Evolutionary conservation across 2,888 invertebrate genomes (phyloP), one percentile per base, ranked within the genome.

Genomic region (Reticulitermes lucifugus): DNA sequence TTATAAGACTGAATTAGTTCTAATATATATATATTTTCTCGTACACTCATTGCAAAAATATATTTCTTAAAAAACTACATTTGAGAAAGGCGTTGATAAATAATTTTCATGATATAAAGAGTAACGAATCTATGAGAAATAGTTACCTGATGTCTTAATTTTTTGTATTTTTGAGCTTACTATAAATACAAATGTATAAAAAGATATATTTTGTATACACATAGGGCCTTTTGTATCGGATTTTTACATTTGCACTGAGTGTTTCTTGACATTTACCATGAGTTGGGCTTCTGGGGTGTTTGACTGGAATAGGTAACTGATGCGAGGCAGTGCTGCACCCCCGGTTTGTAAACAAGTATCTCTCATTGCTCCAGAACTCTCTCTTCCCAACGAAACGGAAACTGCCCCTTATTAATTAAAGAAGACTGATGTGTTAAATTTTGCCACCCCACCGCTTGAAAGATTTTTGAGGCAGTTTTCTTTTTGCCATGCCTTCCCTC

Each of bases 1-100:
- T 65, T 81, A 81, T 65, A 81, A 81, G 81, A 81, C 81, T 81
- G 81, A 81, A 81, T 81, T 81, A 81, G 81, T 81, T 81, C n/a
- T n/a, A 81, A 60, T 65, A 65, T 81, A 70, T 80, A 60, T 81
- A 70, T 80, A 80, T 60, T 77, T 77, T 77, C 1, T 77, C 22
- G n/a, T 77, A 73, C 21, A 21, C 73, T 41, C 73, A 41, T 73
- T 73, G 18, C 14, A 73, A 73, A 73, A 25, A 14, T 41, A 18
- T 73, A 41, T 41, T 41, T 73, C 35, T 41, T 51, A 46, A 46
- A 73, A 14, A 73, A 73, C n/a, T 73, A 73, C 73, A 41, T 73
- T 73, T 70, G 35, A 41, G 10, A 73, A 73, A 73, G 73, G 41
- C 35, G 18, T 41, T 18, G 73, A 18, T 41, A 21, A 73, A 73